Base-by-base conservation (phyloP, 2,888 invertebrate genomes). In the Altica lythri region DNA sequence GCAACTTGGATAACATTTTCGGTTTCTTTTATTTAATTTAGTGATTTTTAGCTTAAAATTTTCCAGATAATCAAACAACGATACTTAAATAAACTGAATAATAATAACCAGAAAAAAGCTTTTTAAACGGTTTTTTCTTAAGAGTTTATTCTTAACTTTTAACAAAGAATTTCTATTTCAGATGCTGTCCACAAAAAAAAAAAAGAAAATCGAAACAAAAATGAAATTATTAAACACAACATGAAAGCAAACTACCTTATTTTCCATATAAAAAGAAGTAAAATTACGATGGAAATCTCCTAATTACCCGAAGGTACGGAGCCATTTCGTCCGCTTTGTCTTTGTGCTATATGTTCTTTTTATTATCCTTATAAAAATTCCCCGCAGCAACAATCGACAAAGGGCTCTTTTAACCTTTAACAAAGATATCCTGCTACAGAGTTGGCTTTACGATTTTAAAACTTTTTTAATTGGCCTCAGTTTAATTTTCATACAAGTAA, bases 311-410 rank as follows among this genome's bases (percentile, higher is more conserved):
- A 51, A 60, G 60, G 54, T 58, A 60, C 45, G 30, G 55, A 61
- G 62, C 57, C 61, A 59, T 59, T 63, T 56, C 47, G 47, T 47
- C 52, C 48, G 50, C 60, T 64, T 63, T 64, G 61, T 63, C 61
- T 65, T 48, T 61, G 54, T 52, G 34, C 46, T 40, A 45, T 61
- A 63, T 62, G 64, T 59, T 62, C 61, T 60, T 65, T 63, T 65
- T 61, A 62, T 65, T 60, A 64, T 61, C 53, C 53, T 58, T 55
- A 44, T 54, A 54, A 58, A 58, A 57, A 56, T 53, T 49, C 54
- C 57, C 55, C 51, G 38, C 49, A 53, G 61, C 59, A 50, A 52
- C 50, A 55, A 59, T 57, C 62, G 57, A 61, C 61, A 62, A 63
- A 63, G 57, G 57, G 51, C 51, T 59, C 54, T 58, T 62, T 61